Evolutionary conservation across 2,797 vertebrate species (phyloP), one percentile per base, ranked within the genome.

Genomic region (Chloroceryle inda): DNA sequence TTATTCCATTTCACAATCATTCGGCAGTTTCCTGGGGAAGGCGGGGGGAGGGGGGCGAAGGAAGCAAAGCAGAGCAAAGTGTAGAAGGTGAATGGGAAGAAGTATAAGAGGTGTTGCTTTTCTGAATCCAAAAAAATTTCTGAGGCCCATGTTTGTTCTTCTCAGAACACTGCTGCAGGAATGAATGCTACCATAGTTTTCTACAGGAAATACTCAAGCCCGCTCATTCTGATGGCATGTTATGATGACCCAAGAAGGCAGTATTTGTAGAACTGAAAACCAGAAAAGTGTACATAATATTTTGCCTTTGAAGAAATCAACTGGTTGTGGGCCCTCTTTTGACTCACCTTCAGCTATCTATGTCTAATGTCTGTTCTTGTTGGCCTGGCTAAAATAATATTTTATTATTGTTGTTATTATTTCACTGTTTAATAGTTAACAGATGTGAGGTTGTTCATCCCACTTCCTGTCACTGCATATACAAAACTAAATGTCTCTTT

Each of bases 171-270:
- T 78, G 38, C 82, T 95, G 67, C 82, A 88, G 89, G 85, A 97
- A 97, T 97, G 74, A 98, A 97, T 95, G 92, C 55, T 44, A 90
- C 95, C 94, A 95, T 94, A 94, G 94, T 96, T 96, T 96, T 96
- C 91, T 95, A 90, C 96, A 98, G 97, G 97, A 98, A 98, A 98
- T 93, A 96, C 95, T 96, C 92, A 93, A 98, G 89, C 96, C 95
- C 90, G 96, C 92, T 97, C 96, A 96, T 93, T 95, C 92, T 93
- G 92, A 74, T 88, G 95, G 61, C 94, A 97, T 94, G 96, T 77
- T 86, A 47, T 42, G 67, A 82, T 50, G 64, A 92, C 91, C 81
- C 97, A 97, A 95, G 93, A 91, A 96, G 85, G 96, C 0, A 1
- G 92, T 78, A 88, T 97, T 97, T 91, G 66, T 21, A 89, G 90